Conservation (phyloP, 1,140 invertebrate genomes). For the Drosophila watanabei region DNA sequence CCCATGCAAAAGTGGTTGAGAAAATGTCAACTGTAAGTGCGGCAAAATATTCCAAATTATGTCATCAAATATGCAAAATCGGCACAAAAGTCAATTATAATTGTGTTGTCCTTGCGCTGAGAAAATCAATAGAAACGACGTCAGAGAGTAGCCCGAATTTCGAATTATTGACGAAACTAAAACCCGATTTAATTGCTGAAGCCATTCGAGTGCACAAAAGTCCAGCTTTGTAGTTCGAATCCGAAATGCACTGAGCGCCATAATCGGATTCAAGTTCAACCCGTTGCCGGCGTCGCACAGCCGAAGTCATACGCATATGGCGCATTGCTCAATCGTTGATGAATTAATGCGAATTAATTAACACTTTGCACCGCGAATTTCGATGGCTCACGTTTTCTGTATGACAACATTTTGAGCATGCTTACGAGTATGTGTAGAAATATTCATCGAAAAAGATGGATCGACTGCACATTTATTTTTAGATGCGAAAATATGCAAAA, state of each 20-base stretch:
- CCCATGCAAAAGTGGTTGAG: conserved; percentile 10
- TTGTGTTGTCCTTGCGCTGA: conserved; percentile 3
- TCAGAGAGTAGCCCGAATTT: background rate
- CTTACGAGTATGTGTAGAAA: background rate
- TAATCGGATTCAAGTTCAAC: conserved; percentile 64
- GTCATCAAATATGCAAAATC: conserved; percentile 15
- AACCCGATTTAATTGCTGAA: background rate
- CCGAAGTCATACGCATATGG: conserved; percentile 31
- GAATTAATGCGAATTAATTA: conserved; percentile 35
- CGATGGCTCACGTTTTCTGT: conserved; percentile 40
- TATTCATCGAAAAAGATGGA: background rate
- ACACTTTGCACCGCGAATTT: conserved; percentile 35
- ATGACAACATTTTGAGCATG: conserved; percentile 46
- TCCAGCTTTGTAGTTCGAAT: background rate
- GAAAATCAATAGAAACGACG: conserved; percentile 35
- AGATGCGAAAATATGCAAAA: background rate
- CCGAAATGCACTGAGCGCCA: conserved; percentile 14
- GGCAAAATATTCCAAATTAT: background rate
- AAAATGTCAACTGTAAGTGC: conserved; percentile 12
- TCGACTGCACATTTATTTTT: conserved; percentile 8
- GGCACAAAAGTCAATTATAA: background rate
- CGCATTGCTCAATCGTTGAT: conserved; percentile 40
- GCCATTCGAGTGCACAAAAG: conserved; percentile 1
- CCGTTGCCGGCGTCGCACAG: conserved; percentile 8
- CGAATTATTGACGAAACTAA: background rate